These are phyloP conservation scores for Bubalus kerabau DNA, from an alignment of 2,113 vertebrate genomes.

Conservation along the genomic window DNA sequence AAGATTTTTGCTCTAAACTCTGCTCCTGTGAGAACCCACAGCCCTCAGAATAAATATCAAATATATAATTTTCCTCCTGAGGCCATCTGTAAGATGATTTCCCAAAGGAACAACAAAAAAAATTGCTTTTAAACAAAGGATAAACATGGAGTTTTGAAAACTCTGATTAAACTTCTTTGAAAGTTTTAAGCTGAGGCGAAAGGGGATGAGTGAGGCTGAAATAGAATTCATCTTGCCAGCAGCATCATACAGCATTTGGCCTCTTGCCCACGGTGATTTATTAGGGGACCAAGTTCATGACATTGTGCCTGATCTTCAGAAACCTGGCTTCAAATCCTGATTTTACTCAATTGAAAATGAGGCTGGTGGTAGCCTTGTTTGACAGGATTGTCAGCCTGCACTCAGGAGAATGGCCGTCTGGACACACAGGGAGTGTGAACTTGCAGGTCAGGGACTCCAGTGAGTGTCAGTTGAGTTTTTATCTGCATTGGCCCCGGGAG, in stretches of 20 bases:
- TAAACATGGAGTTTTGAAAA: conserved; percentile 9
- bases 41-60: conserved; percentile 10
- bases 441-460: conserved; percentile 49
- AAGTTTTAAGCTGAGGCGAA: conserved; percentile 52
- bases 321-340: conserved; percentile 64
- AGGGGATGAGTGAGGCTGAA: background rate
- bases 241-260: background rate
- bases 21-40: background rate
- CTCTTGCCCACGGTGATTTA: conserved; percentile 57
- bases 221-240: conserved; percentile 48
- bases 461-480: background rate
- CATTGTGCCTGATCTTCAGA: conserved; percentile 61
- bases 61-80: background rate
- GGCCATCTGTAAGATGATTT: conserved; percentile 38
- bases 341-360: conserved; percentile 68
- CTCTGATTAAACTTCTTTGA: conserved; percentile 50
- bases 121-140: conserved; percentile 36
- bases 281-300: conserved; percentile 67
- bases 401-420: conserved; percentile 5
- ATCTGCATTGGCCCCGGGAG: conserved; percentile 21
- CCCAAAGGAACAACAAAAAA: background rate
- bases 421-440: conserved; percentile 4
- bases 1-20: background rate
- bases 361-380: conserved; percentile 40
- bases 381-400: conserved; percentile 53